phyloP scores from a whole-genome alignment of 30 jellyfish, hydroid and myxozoan species.

The Cassiopea xamachana region DNA sequence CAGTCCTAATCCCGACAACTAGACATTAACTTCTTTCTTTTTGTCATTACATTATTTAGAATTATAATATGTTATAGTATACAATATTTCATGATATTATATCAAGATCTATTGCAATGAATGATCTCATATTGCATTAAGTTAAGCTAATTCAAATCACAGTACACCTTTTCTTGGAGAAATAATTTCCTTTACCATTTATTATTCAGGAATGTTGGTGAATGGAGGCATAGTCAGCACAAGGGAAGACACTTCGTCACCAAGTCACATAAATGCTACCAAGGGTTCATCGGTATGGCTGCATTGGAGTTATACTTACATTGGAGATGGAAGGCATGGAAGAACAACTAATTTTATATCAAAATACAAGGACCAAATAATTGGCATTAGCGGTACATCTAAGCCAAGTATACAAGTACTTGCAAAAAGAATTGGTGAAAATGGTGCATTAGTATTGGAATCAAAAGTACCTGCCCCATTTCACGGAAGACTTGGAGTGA shows the following conservation, averaged over 20 bases:
- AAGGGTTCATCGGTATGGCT: constrained; percentile 38
- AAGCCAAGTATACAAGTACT: neutral
- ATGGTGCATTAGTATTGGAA: neutral
- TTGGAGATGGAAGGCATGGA: neutral
- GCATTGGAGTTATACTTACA: constrained; percentile 37
- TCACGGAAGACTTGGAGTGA: constrained; percentile 22
- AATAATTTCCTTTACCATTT: too few relatives aligned
- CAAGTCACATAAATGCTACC: constrained; percentile 8
- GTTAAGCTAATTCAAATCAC: too few relatives aligned
- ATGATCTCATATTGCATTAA: too few relatives aligned
- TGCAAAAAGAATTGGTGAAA: constrained; percentile 1
- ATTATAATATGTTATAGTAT: too few relatives aligned
- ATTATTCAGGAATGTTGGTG: neutral
- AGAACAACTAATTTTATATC: neutral
- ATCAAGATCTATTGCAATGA: too few relatives aligned
- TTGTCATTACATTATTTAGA: too few relatives aligned
- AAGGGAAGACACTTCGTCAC: constrained; percentile 18
- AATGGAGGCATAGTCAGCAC: neutral
- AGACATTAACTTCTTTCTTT: too few relatives aligned
- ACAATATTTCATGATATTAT: too few relatives aligned
- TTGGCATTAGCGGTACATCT: neutral
- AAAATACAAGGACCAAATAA: neutral
- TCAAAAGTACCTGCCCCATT: constrained; percentile 16
- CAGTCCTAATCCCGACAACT: too few relatives aligned
- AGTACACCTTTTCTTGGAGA: too few relatives aligned